Conservation (phyloP, 2,113 vertebrate species). For the human region DNA sequence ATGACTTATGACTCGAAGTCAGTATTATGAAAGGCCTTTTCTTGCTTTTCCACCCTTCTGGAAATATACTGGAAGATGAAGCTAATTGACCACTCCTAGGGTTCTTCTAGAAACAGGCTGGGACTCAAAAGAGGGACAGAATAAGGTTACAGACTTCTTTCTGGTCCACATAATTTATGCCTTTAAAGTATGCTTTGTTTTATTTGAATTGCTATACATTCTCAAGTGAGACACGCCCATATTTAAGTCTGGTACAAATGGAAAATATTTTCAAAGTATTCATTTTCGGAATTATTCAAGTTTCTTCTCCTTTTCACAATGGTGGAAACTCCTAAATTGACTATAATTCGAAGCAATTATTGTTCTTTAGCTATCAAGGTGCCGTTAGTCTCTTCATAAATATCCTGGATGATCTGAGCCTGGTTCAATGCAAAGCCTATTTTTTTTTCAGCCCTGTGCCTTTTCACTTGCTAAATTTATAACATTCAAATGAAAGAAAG, state of each 20-base stretch:
- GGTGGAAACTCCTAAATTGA: constrained; percentile 61
- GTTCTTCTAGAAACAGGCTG: neutral
- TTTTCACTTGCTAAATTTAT: constrained; percentile 69
- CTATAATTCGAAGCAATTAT: constrained; percentile 70
- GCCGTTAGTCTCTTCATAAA: constrained; percentile 68
- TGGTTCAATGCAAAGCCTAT: constrained; percentile 43
- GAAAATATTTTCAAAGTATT: constrained; percentile 55
- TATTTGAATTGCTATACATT: neutral
- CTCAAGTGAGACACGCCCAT: neutral
- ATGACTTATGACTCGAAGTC: neutral
- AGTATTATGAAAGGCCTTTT: neutral
- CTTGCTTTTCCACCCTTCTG: neutral
- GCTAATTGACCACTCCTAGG: neutral
- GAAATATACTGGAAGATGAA: neutral
- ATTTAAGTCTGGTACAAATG: constrained; percentile 42
- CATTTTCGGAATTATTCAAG: constrained; percentile 56
- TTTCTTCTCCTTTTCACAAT: constrained; percentile 56
- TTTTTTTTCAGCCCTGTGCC: constrained; percentile 29
- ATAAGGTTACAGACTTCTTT: neutral
- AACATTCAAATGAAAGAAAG: constrained; percentile 55
- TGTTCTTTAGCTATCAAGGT: constrained; percentile 66
- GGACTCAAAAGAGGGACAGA: neutral
- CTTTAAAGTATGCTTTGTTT: neutral
- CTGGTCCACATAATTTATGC: neutral
- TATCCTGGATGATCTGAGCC: constrained; percentile 61